A percentile compares a stretch with the other conserved stretches of the same genome.
phyloP scores from a whole-genome alignment of 2,113 vertebrate genomes.

The Laticauda laticaudata region DNA sequence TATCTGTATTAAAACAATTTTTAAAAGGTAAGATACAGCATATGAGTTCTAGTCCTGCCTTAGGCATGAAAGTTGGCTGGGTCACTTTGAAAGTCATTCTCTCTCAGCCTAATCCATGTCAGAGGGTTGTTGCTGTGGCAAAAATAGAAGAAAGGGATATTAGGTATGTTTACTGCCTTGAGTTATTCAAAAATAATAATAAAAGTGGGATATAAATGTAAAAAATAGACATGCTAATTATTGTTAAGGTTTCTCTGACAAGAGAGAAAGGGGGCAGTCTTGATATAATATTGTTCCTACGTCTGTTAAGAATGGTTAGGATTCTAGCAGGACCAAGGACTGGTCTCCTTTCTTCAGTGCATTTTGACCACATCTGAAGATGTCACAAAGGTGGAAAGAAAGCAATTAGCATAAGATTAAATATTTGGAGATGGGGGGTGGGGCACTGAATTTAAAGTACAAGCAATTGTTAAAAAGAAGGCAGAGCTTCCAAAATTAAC shows the following conservation, averaged over 20 bases:
- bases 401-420: not conserved
- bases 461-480: not conserved
- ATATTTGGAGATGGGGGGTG: not conserved
- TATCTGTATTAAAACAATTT: not conserved
- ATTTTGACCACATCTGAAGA: not conserved
- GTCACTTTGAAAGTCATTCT: not conserved
- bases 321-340: not conserved
- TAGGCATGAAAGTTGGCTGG: not conserved
- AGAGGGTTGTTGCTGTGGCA: not conserved
- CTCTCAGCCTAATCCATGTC: not conserved
- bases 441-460: not conserved
- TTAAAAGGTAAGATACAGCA: too few relatives aligned
- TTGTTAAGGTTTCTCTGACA: not conserved
- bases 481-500: not conserved
- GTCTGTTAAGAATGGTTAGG: not conserved
- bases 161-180: not conserved
- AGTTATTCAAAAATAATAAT: not conserved
- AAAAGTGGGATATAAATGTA: not conserved
- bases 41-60: too few relatives aligned
- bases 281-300: not conserved
- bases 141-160: not conserved
- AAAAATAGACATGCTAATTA: not conserved
- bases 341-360: not conserved
- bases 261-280: not conserved
- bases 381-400: not conserved